phyloP scores from a whole-genome alignment of 1,140 invertebrate species.

The Chlorops oryzae region DNA sequence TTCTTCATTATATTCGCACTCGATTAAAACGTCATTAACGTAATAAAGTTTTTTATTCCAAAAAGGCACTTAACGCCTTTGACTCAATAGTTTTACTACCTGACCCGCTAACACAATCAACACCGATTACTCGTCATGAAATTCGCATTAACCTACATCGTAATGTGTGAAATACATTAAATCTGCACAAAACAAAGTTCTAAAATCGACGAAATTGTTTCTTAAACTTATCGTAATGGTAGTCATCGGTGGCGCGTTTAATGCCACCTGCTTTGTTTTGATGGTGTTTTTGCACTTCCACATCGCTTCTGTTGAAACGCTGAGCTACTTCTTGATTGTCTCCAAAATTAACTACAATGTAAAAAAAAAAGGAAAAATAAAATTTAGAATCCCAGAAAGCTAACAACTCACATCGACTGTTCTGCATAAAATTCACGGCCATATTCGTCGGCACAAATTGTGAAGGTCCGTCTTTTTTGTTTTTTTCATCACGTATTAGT shows the following conservation, averaged over 20 bases:
- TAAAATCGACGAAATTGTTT: constrained; percentile 91
- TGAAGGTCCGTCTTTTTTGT: constrained; percentile 89
- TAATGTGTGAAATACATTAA: too few relatives aligned
- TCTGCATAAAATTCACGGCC: constrained; percentile 96
- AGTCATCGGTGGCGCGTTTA: constrained; percentile 89
- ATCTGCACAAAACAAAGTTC: too few relatives aligned
- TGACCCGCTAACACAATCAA: too few relatives aligned
- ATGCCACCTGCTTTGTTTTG: constrained; percentile 48
- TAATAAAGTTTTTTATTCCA: too few relatives aligned
- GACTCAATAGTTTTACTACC: too few relatives aligned
- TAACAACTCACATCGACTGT: constrained; percentile 76
- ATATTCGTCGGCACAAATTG: constrained; percentile 96
- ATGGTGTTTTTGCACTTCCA: too few relatives aligned
- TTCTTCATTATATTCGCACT: too few relatives aligned
- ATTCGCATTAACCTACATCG: too few relatives aligned
- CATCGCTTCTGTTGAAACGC: too few relatives aligned
- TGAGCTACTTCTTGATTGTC: constrained; percentile 56
- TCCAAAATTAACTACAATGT: constrained; percentile 73
- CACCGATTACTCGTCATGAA: too few relatives aligned
- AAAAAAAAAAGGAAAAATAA: constrained; percentile 22
- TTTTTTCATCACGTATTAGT: constrained; percentile 78
- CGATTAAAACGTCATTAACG: too few relatives aligned
- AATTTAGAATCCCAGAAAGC: constrained; percentile 3
- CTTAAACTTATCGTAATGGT: constrained; percentile 93
- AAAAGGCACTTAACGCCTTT: too few relatives aligned